A percentile compares a stretch with the other conserved stretches of the same genome.
Evolutionary conservation across 2,797 vertebrate genomes (phyloP).

Genomic region (Galagoides demidoff): DNA sequence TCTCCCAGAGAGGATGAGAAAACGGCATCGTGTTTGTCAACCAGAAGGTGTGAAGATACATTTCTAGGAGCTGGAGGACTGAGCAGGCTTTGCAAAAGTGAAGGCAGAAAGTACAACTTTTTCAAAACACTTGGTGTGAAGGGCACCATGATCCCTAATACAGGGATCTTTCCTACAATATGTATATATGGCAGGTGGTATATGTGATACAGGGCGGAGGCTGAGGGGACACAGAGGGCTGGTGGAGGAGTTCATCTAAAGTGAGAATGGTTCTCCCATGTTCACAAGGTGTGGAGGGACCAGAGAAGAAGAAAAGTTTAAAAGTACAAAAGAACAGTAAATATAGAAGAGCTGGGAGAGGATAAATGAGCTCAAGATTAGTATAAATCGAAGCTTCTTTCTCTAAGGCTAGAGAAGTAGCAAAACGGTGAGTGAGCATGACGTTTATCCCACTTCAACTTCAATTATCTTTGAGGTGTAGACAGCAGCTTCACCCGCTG

Average conservation of each 20-base stretch:
- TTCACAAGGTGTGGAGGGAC: conserved; percentile 34
- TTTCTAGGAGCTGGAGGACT: not conserved
- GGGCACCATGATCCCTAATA: too few relatives aligned
- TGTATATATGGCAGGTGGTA: too few relatives aligned
- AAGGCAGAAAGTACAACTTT: not conserved
- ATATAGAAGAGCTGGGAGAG: conserved; percentile 55
- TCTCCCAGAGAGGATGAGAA: not conserved
- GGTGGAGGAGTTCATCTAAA: conserved; percentile 30
- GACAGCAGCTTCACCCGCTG: not conserved
- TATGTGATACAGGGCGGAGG: not conserved
- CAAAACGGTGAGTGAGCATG: not conserved
- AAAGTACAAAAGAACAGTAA: conserved; percentile 61
- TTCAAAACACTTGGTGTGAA: not conserved
- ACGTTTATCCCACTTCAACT: conserved; percentile 38
- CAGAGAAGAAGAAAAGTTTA: conserved; percentile 51
- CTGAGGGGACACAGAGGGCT: not conserved
- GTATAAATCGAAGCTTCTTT: conserved; percentile 37
- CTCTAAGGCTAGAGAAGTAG: conserved; percentile 7
- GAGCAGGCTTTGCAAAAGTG: not conserved
- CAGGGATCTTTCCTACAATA: too few relatives aligned
- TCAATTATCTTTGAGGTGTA: conserved; percentile 40
- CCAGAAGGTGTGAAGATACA: not conserved
- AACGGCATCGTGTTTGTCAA: not conserved
- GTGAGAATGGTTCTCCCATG: conserved; percentile 41
- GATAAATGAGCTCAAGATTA: conserved; percentile 5